Base-by-base conservation (phyloP, 1,140 invertebrate genomes). In the Drosophila grimshawi region DNA sequence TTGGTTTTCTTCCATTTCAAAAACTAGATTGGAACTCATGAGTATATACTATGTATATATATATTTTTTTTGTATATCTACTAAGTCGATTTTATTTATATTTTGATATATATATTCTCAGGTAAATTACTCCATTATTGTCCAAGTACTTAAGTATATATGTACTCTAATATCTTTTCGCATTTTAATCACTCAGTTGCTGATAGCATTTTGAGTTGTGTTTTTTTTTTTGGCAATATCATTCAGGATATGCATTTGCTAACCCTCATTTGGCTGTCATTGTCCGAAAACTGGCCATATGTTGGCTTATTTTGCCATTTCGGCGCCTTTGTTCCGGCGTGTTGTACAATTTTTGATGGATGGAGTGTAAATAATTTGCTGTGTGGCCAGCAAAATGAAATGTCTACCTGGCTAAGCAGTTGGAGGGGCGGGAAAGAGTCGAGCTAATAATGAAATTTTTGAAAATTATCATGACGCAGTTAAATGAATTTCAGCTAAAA, bases 291-390 rank as follows among this genome's bases (percentile, higher is more conserved):
- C 43, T 61, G 51, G 39, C 59, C 64, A 77, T 73, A 77, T 77
- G 75, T 30, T 73, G 32, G 53, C 53, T 68, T 77, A 57, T 74
- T 71, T 76, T 53, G 65, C 57, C 71, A 69, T 59, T 74, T 66
- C 71, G 76, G 76, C 65, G 59, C 59, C 57, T 77, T 62, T 65
- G 61, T 65, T 57, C 62, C 33, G 8, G 35, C 7, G 11, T 37
- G 56, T 60, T 61, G 41, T 63, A 43, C 57, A 37, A 51, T 67
- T 67, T 59, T 64, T 77, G 75, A 77, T 74, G 75, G 64, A 77
- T 77, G 64, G 71, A 74, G 63, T 48, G 63, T 68, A 69, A 68
- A 67, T 77, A 77, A 74, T 77, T 73, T 30, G 70, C 35, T 71
- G 53, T 55, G 59, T 71, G 60, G 67, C 55, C 53, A 37, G 41